phyloP scores from a whole-genome alignment of 2,888 invertebrate genomes.

The Chloroclysta siterata region DNA sequence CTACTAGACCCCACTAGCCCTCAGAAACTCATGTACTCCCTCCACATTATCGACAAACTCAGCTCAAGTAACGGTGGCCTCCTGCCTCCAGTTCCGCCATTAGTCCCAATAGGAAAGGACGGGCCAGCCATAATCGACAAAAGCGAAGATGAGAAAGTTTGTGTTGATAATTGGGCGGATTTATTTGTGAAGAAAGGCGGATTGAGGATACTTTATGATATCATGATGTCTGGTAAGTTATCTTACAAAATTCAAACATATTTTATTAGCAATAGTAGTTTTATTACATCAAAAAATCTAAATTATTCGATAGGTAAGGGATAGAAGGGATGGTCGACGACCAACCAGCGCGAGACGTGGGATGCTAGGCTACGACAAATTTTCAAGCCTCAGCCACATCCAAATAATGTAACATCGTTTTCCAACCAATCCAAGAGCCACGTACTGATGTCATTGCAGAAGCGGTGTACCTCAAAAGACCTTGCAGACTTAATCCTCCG shows the following conservation, averaged over 20 bases:
- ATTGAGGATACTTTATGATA: conserved; percentile 93
- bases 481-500: no score
- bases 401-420: no score
- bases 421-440: no score
- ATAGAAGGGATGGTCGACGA: no score
- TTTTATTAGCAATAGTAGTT: no score
- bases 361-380: no score
- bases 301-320: no score
- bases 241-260: background rate
- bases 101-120: conserved; percentile 60
- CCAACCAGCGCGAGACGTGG: no score
- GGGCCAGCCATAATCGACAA: conserved; percentile 58
- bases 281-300: no score
- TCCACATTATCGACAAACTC: conserved; percentile 91
- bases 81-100: background rate
- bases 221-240: conserved; percentile 92
- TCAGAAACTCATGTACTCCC: conserved; percentile 97
- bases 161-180: conserved; percentile 87
- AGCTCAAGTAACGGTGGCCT: conserved; percentile 64
- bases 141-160: conserved; percentile 66
- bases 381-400: no score
- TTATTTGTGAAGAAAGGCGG: conserved; percentile 95
- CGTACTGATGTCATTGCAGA: no score
- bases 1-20: conserved; percentile 94
- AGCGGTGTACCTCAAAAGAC: no score